Evolutionary conservation across 2,113 vertebrate genomes (phyloP), one percentile per base, ranked within the genome.

Genomic region (Dendropsophus ebraccatus): DNA sequence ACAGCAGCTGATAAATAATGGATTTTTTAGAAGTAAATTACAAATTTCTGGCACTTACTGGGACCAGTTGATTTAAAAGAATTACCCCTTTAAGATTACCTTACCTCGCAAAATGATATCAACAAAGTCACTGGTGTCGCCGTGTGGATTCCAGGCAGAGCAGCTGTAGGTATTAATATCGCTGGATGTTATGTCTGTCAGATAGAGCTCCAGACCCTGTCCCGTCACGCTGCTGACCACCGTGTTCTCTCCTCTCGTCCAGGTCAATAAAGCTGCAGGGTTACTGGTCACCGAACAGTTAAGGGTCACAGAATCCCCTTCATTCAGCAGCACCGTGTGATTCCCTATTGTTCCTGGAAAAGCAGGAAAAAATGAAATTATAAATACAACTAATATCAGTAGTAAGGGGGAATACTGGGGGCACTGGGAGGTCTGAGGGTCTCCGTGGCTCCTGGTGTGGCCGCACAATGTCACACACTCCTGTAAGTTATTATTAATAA

Each of bases 121-220:
- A 60, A 79, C 54, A 79, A 79, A 79, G 77, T 60, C 54, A 41
- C 54, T 58, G 10, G 41, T 67, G 80, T 30, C 45, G 4, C 80
- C 80, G 12, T 49, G 80, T 14, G 2, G 47, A 45, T 82, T 82
- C 62, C 30, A 49, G 30, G 80, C 80, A 4, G 60, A 28, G 41
- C 58, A 67, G 41, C 62, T 82, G n/a, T 82, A 82, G 12, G 45
- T 69, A 67, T 67, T 54, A 11, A 45, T 47, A 17, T 82, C 80
- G 2, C n/a, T 49, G 16, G n/a, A 11, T 21, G 60, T 49, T 13
- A 82, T n/a, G 47, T 70, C 52, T 2, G 30, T 17, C 49, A 82
- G 25, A 21, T 21, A 67, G 17, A 82, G 41, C 17, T 32, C 28
- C 45, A 70, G 30, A 7, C 30, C 30, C 25, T n/a, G 16, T 8